phyloP scores from a whole-genome alignment of 2,113 vertebrate species.

The Pseudorhombus dupliciocellatus region DNA sequence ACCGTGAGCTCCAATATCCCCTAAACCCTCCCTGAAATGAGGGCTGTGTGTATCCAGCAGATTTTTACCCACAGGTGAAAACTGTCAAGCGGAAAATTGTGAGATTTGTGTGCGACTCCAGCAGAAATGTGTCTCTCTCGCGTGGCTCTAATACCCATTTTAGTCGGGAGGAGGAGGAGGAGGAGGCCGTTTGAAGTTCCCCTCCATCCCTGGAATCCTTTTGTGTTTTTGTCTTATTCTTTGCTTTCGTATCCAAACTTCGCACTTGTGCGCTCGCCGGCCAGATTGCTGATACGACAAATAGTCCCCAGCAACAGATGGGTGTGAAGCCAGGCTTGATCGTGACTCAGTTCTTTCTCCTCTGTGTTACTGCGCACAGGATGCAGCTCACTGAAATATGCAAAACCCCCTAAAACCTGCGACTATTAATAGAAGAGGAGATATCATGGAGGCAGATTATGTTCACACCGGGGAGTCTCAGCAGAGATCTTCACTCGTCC shows the following conservation, averaged over 20 bases:
- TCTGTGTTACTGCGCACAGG: conserved; percentile 20
- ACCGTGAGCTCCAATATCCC: conserved; percentile 36
- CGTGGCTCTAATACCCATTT: conserved; percentile 3
- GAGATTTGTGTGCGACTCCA: conserved; percentile 25
- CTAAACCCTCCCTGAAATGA: conserved; percentile 26
- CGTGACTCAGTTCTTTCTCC: conserved; percentile 27
- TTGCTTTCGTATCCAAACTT: background rate
- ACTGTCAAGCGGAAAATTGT: conserved; percentile 21
- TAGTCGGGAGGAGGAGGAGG: background rate
- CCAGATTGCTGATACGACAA: conserved; percentile 5
- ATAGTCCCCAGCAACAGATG: conserved; percentile 12
- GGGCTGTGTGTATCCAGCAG: conserved; percentile 8
- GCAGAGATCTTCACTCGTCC: conserved; percentile 39
- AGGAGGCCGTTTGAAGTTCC: conserved; percentile 26
- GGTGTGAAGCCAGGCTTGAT: conserved; percentile 31
- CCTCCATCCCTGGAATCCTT: background rate
- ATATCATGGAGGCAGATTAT: conserved; percentile 60
- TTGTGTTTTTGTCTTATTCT: conserved; percentile 16
- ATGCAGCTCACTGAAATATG: conserved; percentile 19
- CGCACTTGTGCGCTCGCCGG: conserved; percentile 4
- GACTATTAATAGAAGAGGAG: conserved; percentile 64
- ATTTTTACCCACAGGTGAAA: conserved; percentile 23
- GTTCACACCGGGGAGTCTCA: conserved; percentile 53
- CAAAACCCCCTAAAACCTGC: conserved; percentile 36
- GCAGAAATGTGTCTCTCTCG: background rate